Percentiles rank a stretch among this genome's conserved stretches.
Conservation (phyloP, 2,888 invertebrate species). For the Melipona beecheii region DNA sequence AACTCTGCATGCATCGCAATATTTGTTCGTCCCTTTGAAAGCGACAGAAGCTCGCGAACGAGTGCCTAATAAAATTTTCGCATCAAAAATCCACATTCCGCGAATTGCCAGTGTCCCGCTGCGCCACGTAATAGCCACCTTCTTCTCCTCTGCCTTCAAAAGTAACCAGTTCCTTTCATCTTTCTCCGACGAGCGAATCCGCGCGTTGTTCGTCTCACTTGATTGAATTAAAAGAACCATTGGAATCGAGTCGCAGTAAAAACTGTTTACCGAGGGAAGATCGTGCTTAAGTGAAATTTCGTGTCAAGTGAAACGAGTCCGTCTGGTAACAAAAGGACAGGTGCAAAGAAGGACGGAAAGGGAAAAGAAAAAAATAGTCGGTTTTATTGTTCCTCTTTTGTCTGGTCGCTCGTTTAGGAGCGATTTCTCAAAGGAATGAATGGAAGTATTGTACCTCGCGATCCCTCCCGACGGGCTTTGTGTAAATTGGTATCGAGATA, state of each 20-base stretch:
- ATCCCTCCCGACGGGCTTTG: conserved; percentile 17
- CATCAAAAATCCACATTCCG: neutral
- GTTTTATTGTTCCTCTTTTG: conserved; percentile 50
- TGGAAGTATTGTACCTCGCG: conserved; percentile 40
- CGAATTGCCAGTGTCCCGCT: neutral
- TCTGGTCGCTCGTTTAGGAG: conserved; percentile 44
- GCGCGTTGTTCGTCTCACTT: neutral
- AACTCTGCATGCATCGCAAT: neutral
- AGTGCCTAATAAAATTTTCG: neutral
- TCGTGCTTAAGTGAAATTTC: conserved; percentile 48
- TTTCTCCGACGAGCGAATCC: neutral
- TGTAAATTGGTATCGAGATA: conserved; percentile 49
- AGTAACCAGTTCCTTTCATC: neutral
- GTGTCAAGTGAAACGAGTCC: conserved; percentile 40
- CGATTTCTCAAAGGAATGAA: conserved; percentile 56
- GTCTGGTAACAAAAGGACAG: conserved; percentile 36
- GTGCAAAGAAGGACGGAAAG: neutral
- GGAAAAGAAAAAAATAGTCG: neutral
- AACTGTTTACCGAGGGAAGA: conserved; percentile 25
- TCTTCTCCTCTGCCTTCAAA: neutral
- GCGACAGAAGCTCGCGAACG: neutral
- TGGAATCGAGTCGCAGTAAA: conserved; percentile 4
- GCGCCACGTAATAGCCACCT: neutral
- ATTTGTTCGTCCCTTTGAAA: neutral
- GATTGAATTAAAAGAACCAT: conserved; percentile 38